phyloP scores from a whole-genome alignment of 2,797 vertebrate species.

The Rhynchonycteris naso region DNA sequence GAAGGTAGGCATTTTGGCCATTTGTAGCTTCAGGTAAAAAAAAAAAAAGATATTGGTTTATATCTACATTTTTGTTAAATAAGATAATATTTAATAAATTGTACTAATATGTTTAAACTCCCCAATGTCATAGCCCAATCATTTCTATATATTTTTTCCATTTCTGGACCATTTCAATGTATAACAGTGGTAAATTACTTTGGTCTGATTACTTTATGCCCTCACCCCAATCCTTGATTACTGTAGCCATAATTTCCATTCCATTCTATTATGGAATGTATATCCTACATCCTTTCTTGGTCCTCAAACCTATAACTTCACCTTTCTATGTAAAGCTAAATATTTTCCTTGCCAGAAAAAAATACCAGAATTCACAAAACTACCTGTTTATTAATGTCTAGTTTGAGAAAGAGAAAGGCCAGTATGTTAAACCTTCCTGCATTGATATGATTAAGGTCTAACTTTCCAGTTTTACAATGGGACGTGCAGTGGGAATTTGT shows the following conservation, averaged over 20 bases:
- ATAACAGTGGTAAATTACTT: neutral
- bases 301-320: neutral
- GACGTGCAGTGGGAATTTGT: neutral
- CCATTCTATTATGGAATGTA: neutral
- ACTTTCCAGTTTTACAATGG: neutral
- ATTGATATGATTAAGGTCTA: neutral
- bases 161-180: neutral
- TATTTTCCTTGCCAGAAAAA: neutral
- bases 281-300: neutral
- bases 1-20: neutral
- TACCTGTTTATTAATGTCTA: neutral
- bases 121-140: neutral
- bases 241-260: neutral
- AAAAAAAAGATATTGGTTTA: neutral
- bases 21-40: neutral
- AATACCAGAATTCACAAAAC: neutral
- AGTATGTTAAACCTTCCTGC: neutral
- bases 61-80: neutral
- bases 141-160: neutral
- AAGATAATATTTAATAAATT: constrained; percentile 4
- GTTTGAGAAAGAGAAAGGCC: neutral
- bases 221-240: accelerated
- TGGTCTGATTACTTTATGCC: neutral
- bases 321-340: neutral
- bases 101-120: neutral